Evolutionary conservation across 2,888 invertebrate genomes (phyloP).

Genomic region (Stenodera caucasica): DNA sequence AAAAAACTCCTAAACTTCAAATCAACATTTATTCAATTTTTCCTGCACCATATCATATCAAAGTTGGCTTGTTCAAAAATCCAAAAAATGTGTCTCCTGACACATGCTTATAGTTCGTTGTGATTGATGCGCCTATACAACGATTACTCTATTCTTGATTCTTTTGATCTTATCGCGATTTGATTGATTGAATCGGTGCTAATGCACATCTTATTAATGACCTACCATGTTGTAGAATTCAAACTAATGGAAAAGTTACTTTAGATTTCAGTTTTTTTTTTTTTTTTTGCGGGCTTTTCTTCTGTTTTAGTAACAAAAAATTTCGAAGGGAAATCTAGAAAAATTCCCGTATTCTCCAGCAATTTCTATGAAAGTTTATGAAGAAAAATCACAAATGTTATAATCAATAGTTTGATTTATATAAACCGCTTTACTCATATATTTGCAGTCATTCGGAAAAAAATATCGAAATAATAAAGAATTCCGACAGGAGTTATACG

Average conservation of each 20-base stretch:
- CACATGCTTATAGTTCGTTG: constrained; percentile 33
- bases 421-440: background rate
- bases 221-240: constrained; percentile 14
- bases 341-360: background rate
- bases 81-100: background rate
- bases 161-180: constrained; percentile 59
- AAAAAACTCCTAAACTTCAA: background rate
- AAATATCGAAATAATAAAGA: background rate
- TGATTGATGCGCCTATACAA: constrained; percentile 55
- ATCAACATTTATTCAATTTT: background rate
- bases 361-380: too few species aligned
- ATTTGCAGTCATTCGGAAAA: background rate
- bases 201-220: constrained; percentile 49
- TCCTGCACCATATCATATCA: too few species aligned
- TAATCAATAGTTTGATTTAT: constrained; percentile 6
- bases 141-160: constrained; percentile 58
- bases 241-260: constrained; percentile 27
- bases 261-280: background rate
- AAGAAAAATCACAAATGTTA: too few species aligned
- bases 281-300: background rate
- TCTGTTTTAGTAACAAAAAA: background rate
- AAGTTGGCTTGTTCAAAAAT: too few species aligned
- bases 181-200: constrained; percentile 54
- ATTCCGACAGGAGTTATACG: background rate
- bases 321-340: background rate